Percentiles rank a stretch among this genome's conserved stretches.
These are phyloP conservation scores for Listronotus bonariensis DNA, from an alignment of 1,140 invertebrate species.

Conservation along the genomic window DNA sequence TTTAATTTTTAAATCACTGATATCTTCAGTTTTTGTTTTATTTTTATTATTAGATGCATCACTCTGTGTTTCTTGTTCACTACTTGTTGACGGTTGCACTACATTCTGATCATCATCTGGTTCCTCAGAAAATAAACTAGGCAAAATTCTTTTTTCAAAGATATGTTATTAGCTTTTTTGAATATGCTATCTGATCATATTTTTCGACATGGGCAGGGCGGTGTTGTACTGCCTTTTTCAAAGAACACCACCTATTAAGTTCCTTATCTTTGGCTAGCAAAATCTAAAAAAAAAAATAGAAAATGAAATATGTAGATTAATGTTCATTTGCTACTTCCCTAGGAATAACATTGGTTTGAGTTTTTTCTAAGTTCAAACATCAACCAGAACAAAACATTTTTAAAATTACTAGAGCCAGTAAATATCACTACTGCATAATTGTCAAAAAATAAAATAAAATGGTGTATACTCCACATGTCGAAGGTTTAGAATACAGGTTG, in stretches of 20 bases:
- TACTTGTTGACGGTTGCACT: neutral
- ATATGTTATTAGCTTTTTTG: conserved; percentile 74
- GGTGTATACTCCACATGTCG: too few species aligned
- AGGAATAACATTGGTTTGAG: too few species aligned
- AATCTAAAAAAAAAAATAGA: conserved; percentile 66
- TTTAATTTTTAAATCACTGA: conserved; percentile 17
- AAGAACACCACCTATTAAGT: conserved; percentile 91
- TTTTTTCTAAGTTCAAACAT: too few species aligned
- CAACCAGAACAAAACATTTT: too few species aligned
- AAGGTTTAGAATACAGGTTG: too few species aligned
- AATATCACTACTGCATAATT: too few species aligned
- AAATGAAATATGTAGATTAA: too few species aligned
- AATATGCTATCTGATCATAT: conserved; percentile 77
- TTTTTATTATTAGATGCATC: conserved; percentile 21
- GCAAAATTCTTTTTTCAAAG: conserved; percentile 82
- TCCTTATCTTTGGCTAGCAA: conserved; percentile 88
- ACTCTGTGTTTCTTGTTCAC: conserved; percentile 10
- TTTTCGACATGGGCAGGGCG: conserved; percentile 78
- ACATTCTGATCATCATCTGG: conserved; percentile 29
- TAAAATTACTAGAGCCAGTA: too few species aligned
- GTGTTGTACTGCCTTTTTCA: conserved; percentile 87
- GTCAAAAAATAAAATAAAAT: too few species aligned
- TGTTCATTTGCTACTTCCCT: too few species aligned
- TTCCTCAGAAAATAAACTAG: conserved; percentile 69
- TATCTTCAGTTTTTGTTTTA: conserved; percentile 8